A percentile compares a stretch with the other conserved stretches of the same genome.
Conservation (phyloP, 1,140 invertebrate species). For the Teleopsis dalmanni region DNA sequence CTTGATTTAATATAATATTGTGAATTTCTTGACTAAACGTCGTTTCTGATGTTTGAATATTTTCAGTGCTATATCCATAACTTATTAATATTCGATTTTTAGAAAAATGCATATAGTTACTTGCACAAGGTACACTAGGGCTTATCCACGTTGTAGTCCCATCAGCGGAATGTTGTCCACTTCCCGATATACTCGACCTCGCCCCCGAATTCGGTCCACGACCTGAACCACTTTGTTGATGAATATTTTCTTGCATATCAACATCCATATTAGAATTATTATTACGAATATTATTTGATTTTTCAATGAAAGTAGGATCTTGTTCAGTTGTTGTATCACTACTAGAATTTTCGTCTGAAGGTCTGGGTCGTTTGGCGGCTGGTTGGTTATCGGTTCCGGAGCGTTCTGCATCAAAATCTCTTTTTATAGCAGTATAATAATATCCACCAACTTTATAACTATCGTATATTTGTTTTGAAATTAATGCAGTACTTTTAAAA, state of each 20-base stretch:
- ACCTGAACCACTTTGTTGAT: constrained; percentile 13
- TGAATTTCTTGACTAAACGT: no score
- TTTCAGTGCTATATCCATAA: neutral
- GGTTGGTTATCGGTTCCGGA: no score
- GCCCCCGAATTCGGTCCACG: constrained; percentile 12
- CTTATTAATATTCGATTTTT: no score
- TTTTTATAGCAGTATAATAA: no score
- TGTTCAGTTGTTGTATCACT: neutral
- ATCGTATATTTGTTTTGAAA: constrained; percentile 6
- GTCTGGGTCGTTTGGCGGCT: no score
- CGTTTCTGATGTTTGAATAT: no score
- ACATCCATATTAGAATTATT: constrained; percentile 6
- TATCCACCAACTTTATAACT: constrained; percentile 3
- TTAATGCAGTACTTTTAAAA: constrained; percentile 4
- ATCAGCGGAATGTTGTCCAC: neutral
- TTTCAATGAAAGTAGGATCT: neutral
- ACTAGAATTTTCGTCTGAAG: neutral
- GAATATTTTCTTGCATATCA: constrained; percentile 11
- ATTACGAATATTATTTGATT: constrained; percentile 4
- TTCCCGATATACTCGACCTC: neutral
- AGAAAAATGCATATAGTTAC: no score
- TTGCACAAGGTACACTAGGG: neutral
- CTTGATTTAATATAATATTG: no score
- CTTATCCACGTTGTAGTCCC: neutral
- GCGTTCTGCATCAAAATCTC: no score